A percentile compares a stretch with the other conserved stretches of the same genome.
Conservation (phyloP, 2,797 vertebrate species). For the Sebastes glaucus region DNA sequence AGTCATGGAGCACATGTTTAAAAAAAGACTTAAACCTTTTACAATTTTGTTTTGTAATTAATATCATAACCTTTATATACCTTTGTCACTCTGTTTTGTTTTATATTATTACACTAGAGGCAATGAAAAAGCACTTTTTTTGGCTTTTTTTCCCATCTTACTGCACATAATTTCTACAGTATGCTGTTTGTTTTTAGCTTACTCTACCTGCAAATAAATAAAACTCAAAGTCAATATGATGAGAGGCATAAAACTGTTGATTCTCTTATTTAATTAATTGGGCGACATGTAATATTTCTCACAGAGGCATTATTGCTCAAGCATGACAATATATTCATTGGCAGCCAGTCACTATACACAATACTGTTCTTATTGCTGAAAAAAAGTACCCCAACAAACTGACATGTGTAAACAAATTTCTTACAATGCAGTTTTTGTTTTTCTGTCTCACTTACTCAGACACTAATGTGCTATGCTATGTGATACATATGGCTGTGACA, state of each 20-base stretch:
- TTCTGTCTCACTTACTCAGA: background rate
- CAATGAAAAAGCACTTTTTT: background rate
- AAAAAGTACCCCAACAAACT: background rate
- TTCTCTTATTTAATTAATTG: background rate
- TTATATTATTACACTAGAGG: background rate
- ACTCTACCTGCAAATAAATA: background rate
- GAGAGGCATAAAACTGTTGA: background rate
- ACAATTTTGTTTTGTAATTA: background rate
- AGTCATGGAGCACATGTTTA: background rate
- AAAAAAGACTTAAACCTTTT: background rate
- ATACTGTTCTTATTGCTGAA: background rate
- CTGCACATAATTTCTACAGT: background rate
- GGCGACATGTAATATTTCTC: background rate
- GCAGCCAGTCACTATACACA: background rate
- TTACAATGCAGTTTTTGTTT: background rate
- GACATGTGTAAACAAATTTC: background rate
- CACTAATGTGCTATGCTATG: background rate
- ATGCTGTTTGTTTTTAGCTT: background rate
- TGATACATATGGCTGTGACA: background rate
- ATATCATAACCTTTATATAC: background rate
- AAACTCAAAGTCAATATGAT: background rate
- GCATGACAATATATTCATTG: background rate
- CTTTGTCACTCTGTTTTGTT: background rate
- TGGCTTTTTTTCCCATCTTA: background rate
- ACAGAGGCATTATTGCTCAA: background rate